A percentile compares a stretch with the other conserved stretches of the same genome.
Conservation (phyloP, 2,797 vertebrate species). For the Botia almorhae region DNA sequence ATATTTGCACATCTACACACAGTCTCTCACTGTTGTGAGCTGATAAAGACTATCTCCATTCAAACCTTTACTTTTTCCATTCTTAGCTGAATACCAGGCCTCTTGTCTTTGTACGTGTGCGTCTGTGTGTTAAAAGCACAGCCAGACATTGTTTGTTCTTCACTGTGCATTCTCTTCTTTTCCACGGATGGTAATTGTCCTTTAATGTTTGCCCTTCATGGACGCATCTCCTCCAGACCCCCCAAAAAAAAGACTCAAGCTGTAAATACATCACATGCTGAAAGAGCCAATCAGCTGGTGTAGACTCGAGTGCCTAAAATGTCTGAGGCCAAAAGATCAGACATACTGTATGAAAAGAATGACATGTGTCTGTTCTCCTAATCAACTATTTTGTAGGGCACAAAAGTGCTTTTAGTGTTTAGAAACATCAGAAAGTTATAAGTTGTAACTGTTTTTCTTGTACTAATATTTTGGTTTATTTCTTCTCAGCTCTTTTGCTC, state of each 20-base stretch:
- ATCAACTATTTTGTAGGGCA: background rate
- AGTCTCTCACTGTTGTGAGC: constrained; percentile 15
- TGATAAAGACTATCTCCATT: constrained; percentile 34
- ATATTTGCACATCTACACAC: constrained; percentile 8
- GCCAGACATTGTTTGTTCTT: constrained; percentile 32
- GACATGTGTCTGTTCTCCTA: background rate
- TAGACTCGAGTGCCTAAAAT: background rate
- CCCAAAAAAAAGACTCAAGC: constrained; percentile 52
- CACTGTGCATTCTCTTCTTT: background rate
- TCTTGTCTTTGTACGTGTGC: background rate
- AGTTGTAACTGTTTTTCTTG: background rate
- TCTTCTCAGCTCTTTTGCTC: constrained; percentile 85
- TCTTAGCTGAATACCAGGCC: background rate
- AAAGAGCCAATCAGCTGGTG: background rate
- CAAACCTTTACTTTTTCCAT: background rate
- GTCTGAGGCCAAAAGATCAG: background rate
- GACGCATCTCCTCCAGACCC: constrained; percentile 50
- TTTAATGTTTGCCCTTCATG: constrained; percentile 66
- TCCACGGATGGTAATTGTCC: constrained; percentile 57
- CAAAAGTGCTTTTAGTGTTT: background rate
- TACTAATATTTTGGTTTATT: constrained; percentile 29
- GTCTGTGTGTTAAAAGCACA: background rate
- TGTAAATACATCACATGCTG: constrained; percentile 35
- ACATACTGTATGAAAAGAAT: background rate
- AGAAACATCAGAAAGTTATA: background rate